A percentile compares a stretch with the other conserved stretches of the same genome.
Conservation (phyloP, 2,888 invertebrate genomes). For the Drosophila meridiana region DNA sequence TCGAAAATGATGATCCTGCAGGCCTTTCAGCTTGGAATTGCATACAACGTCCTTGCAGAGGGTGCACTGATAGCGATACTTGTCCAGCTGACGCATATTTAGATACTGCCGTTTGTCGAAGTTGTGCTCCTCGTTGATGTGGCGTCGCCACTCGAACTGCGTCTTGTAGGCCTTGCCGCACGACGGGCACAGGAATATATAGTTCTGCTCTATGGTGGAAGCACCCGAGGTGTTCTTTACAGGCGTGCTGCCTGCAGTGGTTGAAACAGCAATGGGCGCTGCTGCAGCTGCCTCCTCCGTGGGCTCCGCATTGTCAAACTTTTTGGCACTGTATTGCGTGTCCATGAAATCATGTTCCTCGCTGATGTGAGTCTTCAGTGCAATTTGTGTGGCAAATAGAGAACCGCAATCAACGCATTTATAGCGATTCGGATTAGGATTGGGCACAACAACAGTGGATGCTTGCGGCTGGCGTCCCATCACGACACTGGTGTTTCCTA, state of each 20-base stretch:
- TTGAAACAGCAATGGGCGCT: background rate
- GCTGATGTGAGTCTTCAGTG: constrained; percentile 70
- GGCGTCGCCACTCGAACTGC: constrained; percentile 81
- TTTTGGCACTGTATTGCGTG: constrained; percentile 42
- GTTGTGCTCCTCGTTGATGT: constrained; percentile 80
- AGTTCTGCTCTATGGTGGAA: constrained; percentile 71
- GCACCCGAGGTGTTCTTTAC: constrained; percentile 15
- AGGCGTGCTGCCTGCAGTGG: background rate
- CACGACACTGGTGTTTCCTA: constrained; percentile 1
- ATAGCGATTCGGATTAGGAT: constrained; percentile 47
- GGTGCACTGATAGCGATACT: constrained; percentile 79
- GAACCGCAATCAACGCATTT: constrained; percentile 78
- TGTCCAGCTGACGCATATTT: constrained; percentile 79
- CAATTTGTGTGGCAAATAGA: constrained; percentile 63
- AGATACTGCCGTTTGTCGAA: constrained; percentile 79
- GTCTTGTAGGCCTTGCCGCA: constrained; percentile 78
- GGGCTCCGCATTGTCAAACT: constrained; percentile 38
- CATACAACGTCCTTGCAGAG: constrained; percentile 78
- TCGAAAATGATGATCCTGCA: constrained; percentile 83
- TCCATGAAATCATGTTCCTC: constrained; percentile 75
- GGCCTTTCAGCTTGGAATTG: constrained; percentile 78
- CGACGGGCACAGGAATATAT: constrained; percentile 80
- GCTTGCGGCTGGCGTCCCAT: constrained; percentile 6
- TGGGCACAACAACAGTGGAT: background rate
- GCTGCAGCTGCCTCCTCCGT: constrained; percentile 16